Percentiles rank a stretch among this genome's conserved stretches.
Evolutionary conservation across 2,888 invertebrate genomes (phyloP).

Genomic region (Syrphus vitripennis): DNA sequence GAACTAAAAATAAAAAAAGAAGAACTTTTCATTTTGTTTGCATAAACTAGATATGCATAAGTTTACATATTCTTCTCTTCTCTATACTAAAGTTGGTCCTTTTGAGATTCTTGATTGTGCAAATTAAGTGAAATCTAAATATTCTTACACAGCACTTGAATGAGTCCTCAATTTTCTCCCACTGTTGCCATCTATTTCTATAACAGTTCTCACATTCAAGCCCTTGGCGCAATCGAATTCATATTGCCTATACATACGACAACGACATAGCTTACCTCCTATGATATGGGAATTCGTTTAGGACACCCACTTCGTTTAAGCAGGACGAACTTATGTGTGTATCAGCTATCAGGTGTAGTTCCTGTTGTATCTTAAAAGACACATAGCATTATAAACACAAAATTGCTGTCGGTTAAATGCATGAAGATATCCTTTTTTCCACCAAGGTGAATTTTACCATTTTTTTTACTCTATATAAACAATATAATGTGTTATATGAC

Average conservation of each 20-base stretch:
- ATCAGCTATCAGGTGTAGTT: background rate
- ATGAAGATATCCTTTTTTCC: background rate
- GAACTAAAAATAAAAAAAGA: background rate
- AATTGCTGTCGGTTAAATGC: constrained; percentile 1
- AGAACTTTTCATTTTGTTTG: constrained; percentile 61
- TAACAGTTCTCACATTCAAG: background rate
- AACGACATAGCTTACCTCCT: too few relatives aligned
- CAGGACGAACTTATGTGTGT: constrained; percentile 17
- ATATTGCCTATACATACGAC: background rate
- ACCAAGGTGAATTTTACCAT: background rate
- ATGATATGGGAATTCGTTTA: background rate
- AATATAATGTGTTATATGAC: too few relatives aligned
- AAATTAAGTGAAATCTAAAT: constrained; percentile 71
- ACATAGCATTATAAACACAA: constrained; percentile 1
- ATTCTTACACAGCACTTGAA: constrained; percentile 58
- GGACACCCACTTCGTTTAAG: constrained; percentile 28
- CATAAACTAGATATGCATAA: constrained; percentile 65
- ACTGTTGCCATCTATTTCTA: background rate
- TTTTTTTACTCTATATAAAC: too few relatives aligned
- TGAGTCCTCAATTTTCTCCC: background rate
- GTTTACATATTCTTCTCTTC: constrained; percentile 58
- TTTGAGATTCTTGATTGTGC: constrained; percentile 69
- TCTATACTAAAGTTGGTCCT: constrained; percentile 54
- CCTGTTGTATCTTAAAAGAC: background rate
- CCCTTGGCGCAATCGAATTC: constrained; percentile 46